Conservation (phyloP, 1,140 invertebrate species). For the Aphidius ervi region DNA sequence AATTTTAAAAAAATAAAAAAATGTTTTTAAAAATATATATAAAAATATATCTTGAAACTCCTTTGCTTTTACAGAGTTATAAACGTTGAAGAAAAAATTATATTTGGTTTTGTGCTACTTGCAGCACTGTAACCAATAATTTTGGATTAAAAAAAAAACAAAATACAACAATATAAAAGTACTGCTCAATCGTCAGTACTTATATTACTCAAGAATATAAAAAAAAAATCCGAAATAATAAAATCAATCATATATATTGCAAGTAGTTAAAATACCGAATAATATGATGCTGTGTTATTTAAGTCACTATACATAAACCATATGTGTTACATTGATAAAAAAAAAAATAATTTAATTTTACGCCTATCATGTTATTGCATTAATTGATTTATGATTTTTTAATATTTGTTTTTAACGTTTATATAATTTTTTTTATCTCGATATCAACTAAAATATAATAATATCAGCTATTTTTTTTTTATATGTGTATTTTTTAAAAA, state of each 20-base stretch:
- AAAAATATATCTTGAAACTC: neutral
- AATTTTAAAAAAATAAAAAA: neutral
- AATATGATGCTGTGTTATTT: constrained; percentile 54
- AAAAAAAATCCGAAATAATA: neutral
- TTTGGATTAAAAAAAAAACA: no score
- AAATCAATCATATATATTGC: neutral
- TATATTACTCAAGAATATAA: neutral
- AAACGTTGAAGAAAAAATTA: neutral
- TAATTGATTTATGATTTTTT: no score
- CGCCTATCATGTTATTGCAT: no score
- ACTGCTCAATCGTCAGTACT: no score
- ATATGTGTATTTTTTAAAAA: no score
- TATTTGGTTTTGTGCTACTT: no score
- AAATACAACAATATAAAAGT: no score
- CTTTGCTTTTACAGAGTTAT: constrained; percentile 5
- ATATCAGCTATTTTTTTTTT: no score
- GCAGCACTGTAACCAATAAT: no score
- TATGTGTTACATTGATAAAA: constrained; percentile 47
- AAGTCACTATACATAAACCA: constrained; percentile 48
- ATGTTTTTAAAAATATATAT: neutral
- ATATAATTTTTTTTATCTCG: no score
- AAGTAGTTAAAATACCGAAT: constrained; percentile 30
- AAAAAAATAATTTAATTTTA: constrained; percentile 33
- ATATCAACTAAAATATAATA: constrained; percentile 28
- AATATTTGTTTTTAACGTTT: no score